Evolutionary conservation across 2,113 vertebrate genomes (phyloP).

Genomic region (Phylloscopus whistleri): DNA sequence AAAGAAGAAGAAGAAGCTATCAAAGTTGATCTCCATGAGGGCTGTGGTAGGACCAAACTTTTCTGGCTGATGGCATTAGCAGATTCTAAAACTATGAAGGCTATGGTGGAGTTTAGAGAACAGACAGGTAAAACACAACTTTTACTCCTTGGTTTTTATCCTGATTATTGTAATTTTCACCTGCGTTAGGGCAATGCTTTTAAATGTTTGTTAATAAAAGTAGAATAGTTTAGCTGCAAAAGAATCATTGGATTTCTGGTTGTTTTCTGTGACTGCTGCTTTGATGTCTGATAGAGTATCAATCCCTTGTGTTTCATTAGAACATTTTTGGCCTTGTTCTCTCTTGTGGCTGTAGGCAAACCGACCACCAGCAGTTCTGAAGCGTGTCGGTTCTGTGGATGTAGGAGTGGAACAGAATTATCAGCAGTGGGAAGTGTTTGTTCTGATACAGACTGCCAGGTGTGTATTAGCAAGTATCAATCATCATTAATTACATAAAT

Average conservation of each 20-base stretch:
- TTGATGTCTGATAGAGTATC: not conserved
- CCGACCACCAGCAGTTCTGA: constrained; percentile 95
- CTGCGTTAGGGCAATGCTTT: not conserved
- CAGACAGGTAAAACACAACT: constrained; percentile 86
- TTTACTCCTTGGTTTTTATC: not conserved
- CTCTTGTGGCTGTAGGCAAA: constrained; percentile 77
- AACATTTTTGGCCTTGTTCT: not conserved
- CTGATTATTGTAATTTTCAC: not conserved
- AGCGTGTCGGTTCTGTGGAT: constrained; percentile 96
- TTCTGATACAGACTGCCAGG: constrained; percentile 95
- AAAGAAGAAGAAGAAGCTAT: constrained; percentile 99
- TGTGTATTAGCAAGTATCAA: constrained; percentile 27
- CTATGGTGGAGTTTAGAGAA: constrained; percentile 99
- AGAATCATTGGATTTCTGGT: not conserved
- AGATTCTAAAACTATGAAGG: constrained; percentile 99
- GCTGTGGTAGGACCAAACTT: constrained; percentile 96
- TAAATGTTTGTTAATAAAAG: not conserved
- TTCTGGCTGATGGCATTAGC: constrained; percentile 99
- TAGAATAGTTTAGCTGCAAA: not conserved
- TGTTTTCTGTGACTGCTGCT: not conserved
- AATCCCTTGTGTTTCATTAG: not conserved
- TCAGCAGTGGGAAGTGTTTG: constrained; percentile 97
- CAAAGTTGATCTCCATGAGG: constrained; percentile 98
- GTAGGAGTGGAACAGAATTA: constrained; percentile 91
- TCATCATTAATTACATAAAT: not conserved